Conservation (phyloP, 2,888 invertebrate species). For the Oligia latruncula region DNA sequence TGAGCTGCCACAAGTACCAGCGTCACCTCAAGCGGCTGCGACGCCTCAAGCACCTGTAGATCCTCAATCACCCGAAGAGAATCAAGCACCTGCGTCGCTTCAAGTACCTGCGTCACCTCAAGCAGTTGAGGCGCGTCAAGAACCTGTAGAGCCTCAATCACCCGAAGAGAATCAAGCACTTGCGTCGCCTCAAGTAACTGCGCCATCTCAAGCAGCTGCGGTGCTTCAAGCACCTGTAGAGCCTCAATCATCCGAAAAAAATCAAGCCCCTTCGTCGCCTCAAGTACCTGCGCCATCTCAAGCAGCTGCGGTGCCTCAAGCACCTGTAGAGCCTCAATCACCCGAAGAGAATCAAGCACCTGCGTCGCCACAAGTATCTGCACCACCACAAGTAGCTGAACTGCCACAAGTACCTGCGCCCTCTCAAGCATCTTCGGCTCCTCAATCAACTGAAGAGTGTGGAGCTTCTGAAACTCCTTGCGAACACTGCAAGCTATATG, state of each 20-base stretch:
- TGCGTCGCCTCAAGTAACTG: neutral
- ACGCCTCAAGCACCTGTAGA: neutral
- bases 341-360: neutral
- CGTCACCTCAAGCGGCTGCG: neutral
- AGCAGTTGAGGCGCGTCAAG: neutral
- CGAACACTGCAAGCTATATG: constrained; percentile 16
- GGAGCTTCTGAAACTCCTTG: constrained; percentile 6
- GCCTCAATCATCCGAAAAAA: no score
- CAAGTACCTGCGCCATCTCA: neutral
- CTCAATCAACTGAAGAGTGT: neutral
- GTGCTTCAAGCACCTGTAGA: neutral
- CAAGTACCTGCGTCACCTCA: neutral
- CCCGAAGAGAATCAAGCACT: neutral
- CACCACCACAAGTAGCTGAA: no score
- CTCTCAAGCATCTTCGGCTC: neutral
- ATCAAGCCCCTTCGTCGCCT: neutral
- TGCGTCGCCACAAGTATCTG: no score
- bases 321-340: neutral
- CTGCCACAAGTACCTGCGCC: neutral
- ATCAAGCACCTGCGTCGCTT: neutral
- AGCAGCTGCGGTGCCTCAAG: neutral
- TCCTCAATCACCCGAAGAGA: neutral
- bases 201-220: no score
- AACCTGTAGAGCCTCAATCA: neutral
- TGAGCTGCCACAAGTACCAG: no score